Conservation (phyloP, 1,140 invertebrate genomes). For the Whitmania pigra region DNA sequence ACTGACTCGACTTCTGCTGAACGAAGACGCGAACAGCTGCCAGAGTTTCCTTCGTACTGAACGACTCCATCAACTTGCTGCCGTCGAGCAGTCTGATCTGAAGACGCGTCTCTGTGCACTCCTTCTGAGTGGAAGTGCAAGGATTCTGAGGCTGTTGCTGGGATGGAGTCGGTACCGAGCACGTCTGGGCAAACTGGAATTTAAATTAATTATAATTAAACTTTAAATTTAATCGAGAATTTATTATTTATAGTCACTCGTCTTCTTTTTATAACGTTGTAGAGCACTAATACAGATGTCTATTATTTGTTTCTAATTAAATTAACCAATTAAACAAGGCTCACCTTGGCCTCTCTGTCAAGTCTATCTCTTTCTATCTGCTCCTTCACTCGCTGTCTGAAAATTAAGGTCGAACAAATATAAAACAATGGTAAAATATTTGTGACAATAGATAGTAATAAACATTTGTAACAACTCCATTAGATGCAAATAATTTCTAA, state of each 20-base stretch:
- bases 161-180: background rate
- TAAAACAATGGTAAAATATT: too few relatives aligned
- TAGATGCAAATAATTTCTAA: too few relatives aligned
- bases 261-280: too few relatives aligned
- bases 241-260: too few relatives aligned
- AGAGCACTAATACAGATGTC: too few relatives aligned
- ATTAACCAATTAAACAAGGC: constrained; percentile 6
- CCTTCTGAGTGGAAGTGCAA: too few relatives aligned
- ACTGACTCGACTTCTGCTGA: constrained; percentile 58
- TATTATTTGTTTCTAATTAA: too few relatives aligned
- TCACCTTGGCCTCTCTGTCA: constrained; percentile 59
- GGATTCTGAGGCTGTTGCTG: background rate
- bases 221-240: background rate
- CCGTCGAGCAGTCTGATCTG: constrained; percentile 55
- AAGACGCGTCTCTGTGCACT: background rate
- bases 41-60: constrained; percentile 68
- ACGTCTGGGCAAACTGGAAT: background rate
- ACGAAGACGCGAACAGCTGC: constrained; percentile 73
- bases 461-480: too few relatives aligned
- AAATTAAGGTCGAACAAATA: background rate
- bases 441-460: too few relatives aligned
- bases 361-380: constrained; percentile 78
- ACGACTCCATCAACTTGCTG: constrained; percentile 57
- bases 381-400: constrained; percentile 45
- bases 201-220: background rate